phyloP scores from a whole-genome alignment of 1,140 invertebrate species.

The Heliconius eleuchia region DNA sequence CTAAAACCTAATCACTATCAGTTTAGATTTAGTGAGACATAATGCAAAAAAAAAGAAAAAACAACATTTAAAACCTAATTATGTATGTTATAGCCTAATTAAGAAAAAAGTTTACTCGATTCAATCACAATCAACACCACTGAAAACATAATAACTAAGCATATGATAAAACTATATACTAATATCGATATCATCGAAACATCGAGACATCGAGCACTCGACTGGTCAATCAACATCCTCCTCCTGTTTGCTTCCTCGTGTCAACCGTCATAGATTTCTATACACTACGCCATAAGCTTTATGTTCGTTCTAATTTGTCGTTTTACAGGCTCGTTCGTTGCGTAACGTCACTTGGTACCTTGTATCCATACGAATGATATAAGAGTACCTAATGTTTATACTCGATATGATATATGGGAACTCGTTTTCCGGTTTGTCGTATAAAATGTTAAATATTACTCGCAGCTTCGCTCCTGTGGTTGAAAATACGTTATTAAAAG shows the following conservation, averaged over 20 bases:
- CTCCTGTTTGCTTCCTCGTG: background rate
- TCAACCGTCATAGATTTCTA: background rate
- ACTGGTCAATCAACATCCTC: constrained; percentile 1
- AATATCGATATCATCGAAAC: background rate
- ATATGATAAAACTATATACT: background rate
- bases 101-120: no score
- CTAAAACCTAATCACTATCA: no score
- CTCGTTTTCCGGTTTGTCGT: background rate
- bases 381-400: background rate
- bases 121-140: background rate
- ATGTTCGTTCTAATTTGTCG: background rate
- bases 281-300: background rate
- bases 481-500: no score
- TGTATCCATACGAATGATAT: constrained; percentile 3
- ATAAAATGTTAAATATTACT: background rate
- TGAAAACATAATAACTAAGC: background rate
- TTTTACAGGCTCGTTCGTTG: background rate
- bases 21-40: no score
- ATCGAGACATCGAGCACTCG: background rate
- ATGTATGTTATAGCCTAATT: no score
- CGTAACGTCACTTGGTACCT: background rate
- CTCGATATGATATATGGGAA: background rate
- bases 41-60: no score
- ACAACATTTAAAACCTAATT: no score
- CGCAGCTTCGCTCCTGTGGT: no score